Percentiles rank a stretch among this genome's conserved stretches.
Evolutionary conservation across 1,140 invertebrate genomes (phyloP).

Genomic region (Drosophila sproati): DNA sequence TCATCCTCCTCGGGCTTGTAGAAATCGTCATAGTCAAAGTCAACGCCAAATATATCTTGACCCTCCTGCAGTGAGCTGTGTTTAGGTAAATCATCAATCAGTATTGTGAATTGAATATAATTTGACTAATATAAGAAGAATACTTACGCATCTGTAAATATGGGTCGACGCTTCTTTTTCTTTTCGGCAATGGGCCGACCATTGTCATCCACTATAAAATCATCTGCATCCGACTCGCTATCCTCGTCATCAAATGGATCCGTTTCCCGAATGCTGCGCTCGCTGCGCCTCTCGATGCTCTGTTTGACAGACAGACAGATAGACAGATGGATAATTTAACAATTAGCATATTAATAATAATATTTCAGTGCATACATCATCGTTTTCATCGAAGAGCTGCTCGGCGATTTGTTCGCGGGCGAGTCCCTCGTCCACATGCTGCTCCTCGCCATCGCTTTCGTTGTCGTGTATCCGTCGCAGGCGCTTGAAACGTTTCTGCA

Average conservation of each 20-base stretch:
- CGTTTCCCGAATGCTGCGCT: constrained; percentile 87
- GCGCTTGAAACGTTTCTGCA: constrained; percentile 95
- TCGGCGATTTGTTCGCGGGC: constrained; percentile 95
- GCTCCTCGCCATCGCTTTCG: constrained; percentile 93
- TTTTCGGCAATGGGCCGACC: constrained; percentile 95
- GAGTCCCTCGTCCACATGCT: constrained; percentile 89
- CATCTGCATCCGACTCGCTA: constrained; percentile 95
- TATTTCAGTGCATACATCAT: constrained; percentile 89
- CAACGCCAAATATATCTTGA: constrained; percentile 99
- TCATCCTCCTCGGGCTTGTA: constrained; percentile 94
- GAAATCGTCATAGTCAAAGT: constrained; percentile 99
- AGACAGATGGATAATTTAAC: no score
- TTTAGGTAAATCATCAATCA: background rate
- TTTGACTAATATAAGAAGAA: background rate
- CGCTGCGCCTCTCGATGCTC: constrained; percentile 92
- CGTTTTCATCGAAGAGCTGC: constrained; percentile 93
- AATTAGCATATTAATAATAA: no score
- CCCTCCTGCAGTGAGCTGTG: constrained; percentile 96
- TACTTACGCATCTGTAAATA: constrained; percentile 95
- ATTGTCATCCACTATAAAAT: constrained; percentile 99
- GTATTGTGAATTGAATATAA: background rate
- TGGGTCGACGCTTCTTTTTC: constrained; percentile 93
- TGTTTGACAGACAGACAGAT: constrained; percentile 69
- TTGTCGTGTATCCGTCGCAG: constrained; percentile 93
- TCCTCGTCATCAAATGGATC: constrained; percentile 92